Evolutionary conservation across 2,888 invertebrate genomes (phyloP).

Genomic region (Strigamia transsilvanica): DNA sequence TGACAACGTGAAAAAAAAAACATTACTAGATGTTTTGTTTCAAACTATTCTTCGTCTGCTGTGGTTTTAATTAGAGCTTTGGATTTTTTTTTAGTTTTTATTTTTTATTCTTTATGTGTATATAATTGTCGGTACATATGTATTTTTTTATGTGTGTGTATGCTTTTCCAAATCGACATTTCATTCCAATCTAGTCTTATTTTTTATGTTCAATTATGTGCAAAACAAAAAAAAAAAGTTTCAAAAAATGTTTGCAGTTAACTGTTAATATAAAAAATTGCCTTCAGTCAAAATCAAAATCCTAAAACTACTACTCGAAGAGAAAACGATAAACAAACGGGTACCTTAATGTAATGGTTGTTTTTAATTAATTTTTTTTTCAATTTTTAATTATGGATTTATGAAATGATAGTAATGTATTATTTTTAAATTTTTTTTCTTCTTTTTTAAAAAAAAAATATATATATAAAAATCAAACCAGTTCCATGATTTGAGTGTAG

Average conservation of each 20-base stretch:
- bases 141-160: slow-evolving; percentile 12
- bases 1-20: slow-evolving; percentile 40
- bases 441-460: not conserved
- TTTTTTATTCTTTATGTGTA: not conserved
- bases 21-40: slow-evolving; percentile 41
- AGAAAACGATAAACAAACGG: slow-evolving; percentile 25
- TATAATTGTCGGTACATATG: not conserved
- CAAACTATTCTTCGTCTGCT: slow-evolving; percentile 30
- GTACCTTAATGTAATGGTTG: slow-evolving; percentile 33
- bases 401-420: not conserved
- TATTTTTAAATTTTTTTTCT: slow-evolving; percentile 1
- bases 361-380: slow-evolving; percentile 5
- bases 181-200: slow-evolving; percentile 45
- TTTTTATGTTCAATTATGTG: slow-evolving; percentile 14
- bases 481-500: slow-evolving; percentile 14
- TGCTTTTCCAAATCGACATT: slow-evolving; percentile 28
- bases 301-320: slow-evolving; percentile 16
- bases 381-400: not conserved
- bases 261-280: slow-evolving; percentile 27
- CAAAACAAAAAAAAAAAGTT: not conserved
- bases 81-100: not conserved
- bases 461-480: slow-evolving; percentile 10
- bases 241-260: not conserved
- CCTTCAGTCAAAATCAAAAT: slow-evolving; percentile 47
- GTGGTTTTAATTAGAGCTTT: slow-evolving; percentile 37